These are phyloP conservation scores for Acanthornis magna DNA, from an alignment of 2,797 vertebrate genomes.

Conservation along the genomic window DNA sequence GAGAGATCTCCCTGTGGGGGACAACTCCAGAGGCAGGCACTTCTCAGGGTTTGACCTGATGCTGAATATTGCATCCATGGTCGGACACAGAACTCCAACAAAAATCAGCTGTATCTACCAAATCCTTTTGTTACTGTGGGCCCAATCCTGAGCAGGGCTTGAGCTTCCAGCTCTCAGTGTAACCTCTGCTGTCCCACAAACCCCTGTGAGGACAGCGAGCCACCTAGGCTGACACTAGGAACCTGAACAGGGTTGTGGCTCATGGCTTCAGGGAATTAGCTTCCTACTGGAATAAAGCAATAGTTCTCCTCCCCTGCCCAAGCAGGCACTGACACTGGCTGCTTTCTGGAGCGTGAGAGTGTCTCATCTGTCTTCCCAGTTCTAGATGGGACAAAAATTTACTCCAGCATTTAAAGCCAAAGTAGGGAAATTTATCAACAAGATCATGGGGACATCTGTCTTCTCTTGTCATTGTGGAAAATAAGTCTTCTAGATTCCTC, in stretches of 20 bases:
- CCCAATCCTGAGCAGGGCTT: not conserved
- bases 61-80: not conserved
- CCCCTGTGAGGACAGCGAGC: not conserved
- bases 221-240: not conserved
- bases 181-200: not conserved
- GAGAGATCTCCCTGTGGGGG: not conserved
- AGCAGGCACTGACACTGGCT: not conserved
- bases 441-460: not conserved
- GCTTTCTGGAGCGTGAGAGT: not conserved
- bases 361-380: not conserved
- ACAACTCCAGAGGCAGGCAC: not conserved
- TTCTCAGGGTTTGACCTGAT: not conserved
- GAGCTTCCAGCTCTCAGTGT: not conserved
- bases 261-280: not conserved
- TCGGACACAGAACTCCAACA: not conserved
- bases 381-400: not conserved
- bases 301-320: not conserved
- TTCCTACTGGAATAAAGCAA: not conserved
- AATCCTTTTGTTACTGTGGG: not conserved
- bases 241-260: not conserved
- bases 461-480: not conserved
- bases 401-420: not conserved
- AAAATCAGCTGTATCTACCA: not conserved
- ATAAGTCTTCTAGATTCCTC: not conserved
- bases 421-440: not conserved